phyloP scores from a whole-genome alignment of 1,140 invertebrate species.

The Drosophila tani region DNA sequence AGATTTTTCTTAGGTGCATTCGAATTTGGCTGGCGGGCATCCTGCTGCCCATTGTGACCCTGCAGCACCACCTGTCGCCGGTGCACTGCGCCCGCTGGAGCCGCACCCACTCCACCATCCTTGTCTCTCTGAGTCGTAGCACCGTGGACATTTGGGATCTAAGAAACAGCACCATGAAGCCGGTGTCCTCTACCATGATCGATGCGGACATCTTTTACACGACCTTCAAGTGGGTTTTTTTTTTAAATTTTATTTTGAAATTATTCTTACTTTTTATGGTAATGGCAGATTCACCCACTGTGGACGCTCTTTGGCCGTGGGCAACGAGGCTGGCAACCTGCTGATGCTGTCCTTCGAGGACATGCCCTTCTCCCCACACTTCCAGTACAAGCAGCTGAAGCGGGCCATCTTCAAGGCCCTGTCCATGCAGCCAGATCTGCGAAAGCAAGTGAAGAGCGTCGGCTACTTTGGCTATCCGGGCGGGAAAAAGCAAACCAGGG shows the following conservation, averaged over 20 bases:
- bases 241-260: background rate
- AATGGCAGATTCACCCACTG: slow-evolving; percentile 86
- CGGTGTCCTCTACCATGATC: slow-evolving; percentile 86
- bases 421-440: slow-evolving; percentile 87
- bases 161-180: slow-evolving; percentile 88
- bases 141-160: slow-evolving; percentile 91
- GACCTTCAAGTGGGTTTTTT: slow-evolving; percentile 66
- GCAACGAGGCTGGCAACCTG: slow-evolving; percentile 88
- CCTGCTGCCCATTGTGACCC: slow-evolving; percentile 88
- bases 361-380: slow-evolving; percentile 89
- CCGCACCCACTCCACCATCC: slow-evolving; percentile 92
- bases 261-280: background rate
- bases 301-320: slow-evolving; percentile 89
- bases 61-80: slow-evolving; percentile 86
- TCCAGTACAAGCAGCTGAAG: slow-evolving; percentile 87
- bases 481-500: slow-evolving; percentile 39
- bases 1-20: slow-evolving; percentile 85
- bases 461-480: slow-evolving; percentile 77
- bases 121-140: slow-evolving; percentile 90
- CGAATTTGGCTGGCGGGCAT: slow-evolving; percentile 91
- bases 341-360: slow-evolving; percentile 89
- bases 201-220: slow-evolving; percentile 80
- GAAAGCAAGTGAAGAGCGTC: slow-evolving; percentile 87
- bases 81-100: slow-evolving; percentile 91
- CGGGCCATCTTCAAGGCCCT: slow-evolving; percentile 87